These are phyloP conservation scores for Smittia aterrima DNA, from an alignment of 2,888 invertebrate genomes.

Conservation along the genomic window DNA sequence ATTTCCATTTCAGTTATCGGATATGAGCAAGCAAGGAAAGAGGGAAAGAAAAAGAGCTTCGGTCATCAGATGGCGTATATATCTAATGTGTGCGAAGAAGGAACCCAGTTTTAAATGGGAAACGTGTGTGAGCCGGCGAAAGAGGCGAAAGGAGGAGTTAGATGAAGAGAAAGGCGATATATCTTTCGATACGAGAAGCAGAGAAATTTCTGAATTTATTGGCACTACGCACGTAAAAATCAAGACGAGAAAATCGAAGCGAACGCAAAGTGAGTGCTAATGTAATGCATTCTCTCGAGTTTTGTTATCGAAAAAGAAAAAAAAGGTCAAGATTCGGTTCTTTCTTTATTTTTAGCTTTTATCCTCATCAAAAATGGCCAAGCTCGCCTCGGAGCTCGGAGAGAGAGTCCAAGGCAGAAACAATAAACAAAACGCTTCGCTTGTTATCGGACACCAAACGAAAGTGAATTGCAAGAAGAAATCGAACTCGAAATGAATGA, in stretches of 20 bases:
- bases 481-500: not conserved
- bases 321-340: conserved; percentile 32
- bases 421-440: not conserved
- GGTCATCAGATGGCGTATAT: conserved; percentile 18
- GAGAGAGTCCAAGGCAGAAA: not conserved
- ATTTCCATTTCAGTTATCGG: conserved; percentile 31
- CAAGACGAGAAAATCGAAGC: conserved; percentile 29
- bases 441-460: not conserved
- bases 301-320: not conserved
- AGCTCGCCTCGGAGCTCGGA: not conserved
- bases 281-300: conserved; percentile 34
- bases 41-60: conserved; percentile 4
- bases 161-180: conserved; percentile 9
- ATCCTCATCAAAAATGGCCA: conserved; percentile 3
- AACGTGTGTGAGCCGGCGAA: conserved; percentile 14
- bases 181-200: conserved; percentile 8
- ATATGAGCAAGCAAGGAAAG: conserved; percentile 15
- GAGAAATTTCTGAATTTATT: conserved; percentile 34
- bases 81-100: conserved; percentile 22
- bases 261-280: conserved; percentile 38
- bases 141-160: not conserved
- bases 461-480: not conserved
- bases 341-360: not conserved
- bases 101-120: conserved; percentile 9
- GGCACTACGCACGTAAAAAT: conserved; percentile 37